A percentile compares a stretch with the other conserved stretches of the same genome.
These are phyloP conservation scores for Paracentrotus lividus DNA, from an alignment of 53 echinoderm and acorn worm species.

Conservation along the genomic window DNA sequence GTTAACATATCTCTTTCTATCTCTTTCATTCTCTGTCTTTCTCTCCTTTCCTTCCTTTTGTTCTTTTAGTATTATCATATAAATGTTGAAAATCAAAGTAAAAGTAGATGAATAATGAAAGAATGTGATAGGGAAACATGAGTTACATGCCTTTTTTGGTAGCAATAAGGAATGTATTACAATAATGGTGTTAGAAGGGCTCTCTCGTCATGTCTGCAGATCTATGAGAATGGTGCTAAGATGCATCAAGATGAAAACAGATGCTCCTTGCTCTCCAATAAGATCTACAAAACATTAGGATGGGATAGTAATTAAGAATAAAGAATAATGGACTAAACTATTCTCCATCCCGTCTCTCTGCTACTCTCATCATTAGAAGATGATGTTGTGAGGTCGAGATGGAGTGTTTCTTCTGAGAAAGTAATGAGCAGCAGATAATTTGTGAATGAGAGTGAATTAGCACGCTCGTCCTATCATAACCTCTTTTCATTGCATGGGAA, in stretches of 20 bases:
- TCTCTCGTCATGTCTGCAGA: too few species aligned
- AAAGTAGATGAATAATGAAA: too few species aligned
- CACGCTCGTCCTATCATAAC: constrained; percentile 36
- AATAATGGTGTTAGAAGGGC: too few species aligned
- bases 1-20: background rate
- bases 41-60: background rate
- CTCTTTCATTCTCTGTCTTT: background rate
- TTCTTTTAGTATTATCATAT: too few species aligned
- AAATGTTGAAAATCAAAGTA: too few species aligned
- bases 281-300: constrained; percentile 4
- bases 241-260: background rate
- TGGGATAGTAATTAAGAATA: constrained; percentile 30
- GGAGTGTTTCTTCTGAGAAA: constrained; percentile 38
- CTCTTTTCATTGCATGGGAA: constrained; percentile 31
- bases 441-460: constrained; percentile 62
- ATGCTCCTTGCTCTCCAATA: background rate
- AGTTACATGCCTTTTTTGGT: too few species aligned
- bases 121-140: too few species aligned
- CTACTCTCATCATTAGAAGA: background rate
- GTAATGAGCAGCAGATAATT: constrained; percentile 43
- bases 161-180: too few species aligned
- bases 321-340: constrained; percentile 47
- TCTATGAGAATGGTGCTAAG: background rate
- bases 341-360: constrained; percentile 16
- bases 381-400: constrained; percentile 26